Evolutionary conservation across 1,140 invertebrate species (phyloP), one percentile per base, ranked within the genome.

Genomic region (Bombyx mandarina): DNA sequence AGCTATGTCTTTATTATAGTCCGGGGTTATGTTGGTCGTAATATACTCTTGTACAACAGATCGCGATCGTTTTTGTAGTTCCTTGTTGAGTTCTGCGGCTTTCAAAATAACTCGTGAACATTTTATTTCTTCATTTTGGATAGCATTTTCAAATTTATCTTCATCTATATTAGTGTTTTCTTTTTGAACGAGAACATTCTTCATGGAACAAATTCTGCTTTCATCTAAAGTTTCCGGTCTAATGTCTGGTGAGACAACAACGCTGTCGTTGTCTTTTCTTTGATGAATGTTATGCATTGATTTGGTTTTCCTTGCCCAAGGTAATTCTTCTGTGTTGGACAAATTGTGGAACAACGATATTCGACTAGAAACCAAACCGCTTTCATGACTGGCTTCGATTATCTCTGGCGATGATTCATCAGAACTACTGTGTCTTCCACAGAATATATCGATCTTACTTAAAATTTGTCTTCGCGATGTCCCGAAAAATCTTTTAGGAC

Each of bases 401-500:
- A 52, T 53, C 45, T 69, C 63, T 52, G 60, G 57, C 53, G 67
- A 65, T 35, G 63, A 60, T 55, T 71, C 62, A 52, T 77, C 63
- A 45, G 61, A 73, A 58, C 54, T 51, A 52, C 58, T 66, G 53
- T 77, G 66, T 60, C 75, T 79, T 47, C 73, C 78, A 70, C 77
- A 77, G 68, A 82, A 86, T 60, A 71, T 82, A 54, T 87, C 84
- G 54, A 87, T 82, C 67, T 85, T 87, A 65, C 75, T 85, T 56
- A 87, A 67, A 66, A 87, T 87, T 54, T 82, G 80, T 63, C 77
- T 77, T 59, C 84, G 70, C 52, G 82, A 85, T 45, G 80, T 87
- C 6, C 82, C 84, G 54, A 87, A 87, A 64, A 86, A 87, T 66
- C 82, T 71, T 64, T 86, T 87, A 10, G 84, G 84, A 60, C 84